Base-by-base conservation (phyloP, 1,140 invertebrate species). In the Orchestia grillus region DNA sequence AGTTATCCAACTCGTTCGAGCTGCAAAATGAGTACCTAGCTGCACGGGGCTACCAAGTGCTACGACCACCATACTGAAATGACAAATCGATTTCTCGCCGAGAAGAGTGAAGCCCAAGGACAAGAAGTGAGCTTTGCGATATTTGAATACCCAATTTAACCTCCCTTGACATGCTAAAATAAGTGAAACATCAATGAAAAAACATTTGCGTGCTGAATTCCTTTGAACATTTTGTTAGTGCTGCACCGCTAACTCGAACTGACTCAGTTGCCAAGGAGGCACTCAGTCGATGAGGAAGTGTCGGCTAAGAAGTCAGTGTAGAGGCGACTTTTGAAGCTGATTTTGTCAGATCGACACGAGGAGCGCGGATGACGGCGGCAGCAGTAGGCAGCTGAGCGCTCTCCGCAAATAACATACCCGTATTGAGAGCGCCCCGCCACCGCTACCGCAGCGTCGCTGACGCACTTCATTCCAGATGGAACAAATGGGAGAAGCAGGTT, bases 331-430 rank as follows among this genome's bases (percentile, higher is more conserved):
- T 77, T 77, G 62, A 3, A 19, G 92, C 6, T 94, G 40, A 45
- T 11, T 47, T 94, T 94, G 40, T 94, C 92, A 45, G 92, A 6
- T 4, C 92, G 92, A 94, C 92, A 94, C 11, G 41, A 94, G 44
- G 41, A 44, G 36, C 92, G 92, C 4, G 41, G 1, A 44, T 44
- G 43, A 45, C 92, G 36, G 92, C 92, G 43, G 44, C 92, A 94
- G 92, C 92, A 94, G 43, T 42, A 44, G 3, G 92, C 44, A 94
- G 92, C 92, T 1, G 92, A 47, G 8, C 43, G 92, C 44, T 94
- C 92, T 94, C 92, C n/a, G 44, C 44, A 94, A 94, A 44, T 94
- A 94, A 94, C 92, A 94, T 94, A 94, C 92, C 92, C 92, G 92
- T 94, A 94, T 16, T 94, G 92, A 94, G 92, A 94, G 92, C 44